Conservation (phyloP, 2,113 vertebrate genomes). For the Sinocyclocheilus maitianheensis region DNA sequence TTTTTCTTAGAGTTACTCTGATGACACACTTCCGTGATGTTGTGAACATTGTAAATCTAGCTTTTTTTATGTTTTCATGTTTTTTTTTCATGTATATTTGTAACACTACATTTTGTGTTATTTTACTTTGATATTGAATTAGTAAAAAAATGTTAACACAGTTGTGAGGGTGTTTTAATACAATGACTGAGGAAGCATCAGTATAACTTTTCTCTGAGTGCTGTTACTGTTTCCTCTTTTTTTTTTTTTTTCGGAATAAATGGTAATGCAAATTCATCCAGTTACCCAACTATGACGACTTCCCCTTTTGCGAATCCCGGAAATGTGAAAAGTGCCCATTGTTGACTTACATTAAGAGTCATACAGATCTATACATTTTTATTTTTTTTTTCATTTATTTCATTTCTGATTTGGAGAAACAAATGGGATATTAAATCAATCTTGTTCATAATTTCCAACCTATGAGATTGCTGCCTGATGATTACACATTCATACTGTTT, state of each 20-base stretch:
- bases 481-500: not conserved
- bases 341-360: not conserved
- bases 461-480: not conserved
- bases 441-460: no score
- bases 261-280: no score
- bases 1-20: not conserved
- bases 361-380: not conserved
- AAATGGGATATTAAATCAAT: not conserved
- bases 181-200: no score
- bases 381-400: not conserved
- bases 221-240: not conserved
- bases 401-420: not conserved
- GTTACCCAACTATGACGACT: not conserved
- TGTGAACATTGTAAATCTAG: not conserved
- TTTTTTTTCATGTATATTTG: not conserved
- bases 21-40: not conserved
- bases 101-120: not conserved
- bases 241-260: no score
- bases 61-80: not conserved
- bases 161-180: no score
- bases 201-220: no score
- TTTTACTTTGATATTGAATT: not conserved
- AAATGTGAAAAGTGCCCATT: not conserved
- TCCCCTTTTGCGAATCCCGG: not conserved
- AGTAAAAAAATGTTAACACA: no score